phyloP scores from a whole-genome alignment of 1,140 invertebrate genomes.

The Mylabris phalerata region DNA sequence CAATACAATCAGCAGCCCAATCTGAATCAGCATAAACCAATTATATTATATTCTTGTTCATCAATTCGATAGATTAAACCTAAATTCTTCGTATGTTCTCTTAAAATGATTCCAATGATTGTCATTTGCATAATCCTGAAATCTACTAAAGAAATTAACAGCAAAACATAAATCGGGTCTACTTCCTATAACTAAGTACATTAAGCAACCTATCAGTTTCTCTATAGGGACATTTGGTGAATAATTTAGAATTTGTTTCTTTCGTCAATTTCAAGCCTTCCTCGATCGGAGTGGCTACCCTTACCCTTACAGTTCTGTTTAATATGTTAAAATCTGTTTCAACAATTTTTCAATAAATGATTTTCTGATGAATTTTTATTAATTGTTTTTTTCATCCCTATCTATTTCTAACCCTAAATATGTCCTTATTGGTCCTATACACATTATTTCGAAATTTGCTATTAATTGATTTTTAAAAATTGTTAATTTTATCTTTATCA shows the following conservation, averaged over 20 bases:
- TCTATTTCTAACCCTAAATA: slow-evolving; percentile 25
- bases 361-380: slow-evolving; percentile 19
- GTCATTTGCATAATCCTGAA: slow-evolving; percentile 17
- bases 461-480: slow-evolving; percentile 20
- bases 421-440: slow-evolving; percentile 20
- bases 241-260: slow-evolving; percentile 1
- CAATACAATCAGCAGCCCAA: slow-evolving; percentile 32
- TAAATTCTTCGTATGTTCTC: slow-evolving; percentile 26
- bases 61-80: slow-evolving; percentile 12
- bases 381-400: slow-evolving; percentile 14
- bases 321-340: slow-evolving; percentile 32
- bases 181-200: slow-evolving; percentile 18
- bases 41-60: background rate
- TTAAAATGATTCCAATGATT: slow-evolving; percentile 20
- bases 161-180: slow-evolving; percentile 30
- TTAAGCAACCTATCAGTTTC: slow-evolving; percentile 33
- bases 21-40: slow-evolving; percentile 35
- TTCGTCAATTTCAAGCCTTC: background rate
- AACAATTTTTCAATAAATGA: slow-evolving; percentile 27
- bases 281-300: slow-evolving; percentile 4
- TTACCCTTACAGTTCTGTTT: slow-evolving; percentile 17
- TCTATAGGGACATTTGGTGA: slow-evolving; percentile 23
- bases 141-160: slow-evolving; percentile 30
- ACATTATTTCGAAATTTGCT: slow-evolving; percentile 27
- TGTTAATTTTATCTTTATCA: slow-evolving; percentile 8